These are phyloP conservation scores for Lepidocyrtoides sp. DNA, from an alignment of 2,888 invertebrate species.

Conservation along the genomic window DNA sequence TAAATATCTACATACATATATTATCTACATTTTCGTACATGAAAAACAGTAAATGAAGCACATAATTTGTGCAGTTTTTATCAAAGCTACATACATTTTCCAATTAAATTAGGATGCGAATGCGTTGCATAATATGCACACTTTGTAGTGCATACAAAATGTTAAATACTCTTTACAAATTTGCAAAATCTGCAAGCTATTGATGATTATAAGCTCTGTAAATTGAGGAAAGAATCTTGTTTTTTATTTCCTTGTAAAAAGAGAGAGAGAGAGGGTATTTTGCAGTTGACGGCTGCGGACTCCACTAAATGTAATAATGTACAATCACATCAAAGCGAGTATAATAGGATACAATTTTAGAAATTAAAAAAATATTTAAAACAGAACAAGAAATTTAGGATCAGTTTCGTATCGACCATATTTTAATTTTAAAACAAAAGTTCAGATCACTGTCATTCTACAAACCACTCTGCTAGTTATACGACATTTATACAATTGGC, in stretches of 20 bases:
- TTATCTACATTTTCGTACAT: conserved; percentile 17
- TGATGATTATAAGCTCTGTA: neutral
- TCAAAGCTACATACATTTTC: too few species aligned
- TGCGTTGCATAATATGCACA: neutral
- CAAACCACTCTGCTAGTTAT: neutral
- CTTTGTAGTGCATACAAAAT: neutral
- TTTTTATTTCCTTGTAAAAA: too few species aligned
- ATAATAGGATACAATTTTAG: neutral
- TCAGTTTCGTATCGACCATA: conserved; percentile 13
- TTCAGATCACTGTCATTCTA: conserved; percentile 11
- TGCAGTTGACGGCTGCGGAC: neutral
- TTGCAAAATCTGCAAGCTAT: neutral
- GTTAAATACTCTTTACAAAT: conserved; percentile 8
- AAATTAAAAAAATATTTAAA: too few species aligned
- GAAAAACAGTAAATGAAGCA: too few species aligned
- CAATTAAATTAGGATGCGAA: too few species aligned
- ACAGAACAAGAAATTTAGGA: too few species aligned
- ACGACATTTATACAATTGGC: neutral
- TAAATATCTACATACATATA: too few species aligned
- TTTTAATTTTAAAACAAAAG: neutral
- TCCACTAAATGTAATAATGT: neutral
- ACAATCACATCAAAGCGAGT: conserved; percentile 42
- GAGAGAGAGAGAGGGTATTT: too few species aligned
- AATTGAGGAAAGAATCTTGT: too few species aligned
- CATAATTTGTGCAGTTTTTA: too few species aligned